Evolutionary conservation across 2,797 vertebrate genomes (phyloP), one percentile per base, ranked within the genome.

Genomic region (Amphiprion clarkii): DNA sequence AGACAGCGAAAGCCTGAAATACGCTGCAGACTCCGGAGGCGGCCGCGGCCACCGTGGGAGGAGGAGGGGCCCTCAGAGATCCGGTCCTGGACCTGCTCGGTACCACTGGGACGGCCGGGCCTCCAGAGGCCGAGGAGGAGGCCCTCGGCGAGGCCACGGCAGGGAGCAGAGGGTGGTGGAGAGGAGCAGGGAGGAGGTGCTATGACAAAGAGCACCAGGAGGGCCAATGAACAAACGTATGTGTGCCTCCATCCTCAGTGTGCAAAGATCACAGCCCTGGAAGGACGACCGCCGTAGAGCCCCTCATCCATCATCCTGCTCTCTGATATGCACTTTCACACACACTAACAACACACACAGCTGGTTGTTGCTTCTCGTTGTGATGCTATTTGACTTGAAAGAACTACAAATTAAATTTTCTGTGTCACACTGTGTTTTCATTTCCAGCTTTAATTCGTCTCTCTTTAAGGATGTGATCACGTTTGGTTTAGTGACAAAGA

Each of bases 121-220:
- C 12, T 49, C 86, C 0, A 87, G 90, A 44, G 82, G 76, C 42
- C 86, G 89, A 68, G 94, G 89, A 16, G 87, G 88, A 0, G 87
- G 86, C 0, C 58, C 72, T 16, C 67, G 83, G 13, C 81, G 82
- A 1, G 88, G 90, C 10, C 81, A 83, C 6, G 65, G 83, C 61
- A 84, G 89, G 52, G 86, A 81, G 21, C 91, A 89, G 46, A 86
- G 79, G 81, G 88, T 82, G 72, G 74, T 82, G 61, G 94, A 94
- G 23, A 78, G 90, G 19, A 92, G 78, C 1, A 74, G 84, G 31
- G 94, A 94, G 69, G 93, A 90, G 79, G 89, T 92, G 76, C 93
- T 94, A 92, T 95, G 94, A 95, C 93, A 92, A 88, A 92, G 88
- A 86, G 85, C 79, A 33, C 67, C 79, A 72, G 90, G 92, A 92